Evolutionary conservation across 2,113 vertebrate species (phyloP), one percentile per base, ranked within the genome.

Genomic region (Podarcis raffonei): DNA sequence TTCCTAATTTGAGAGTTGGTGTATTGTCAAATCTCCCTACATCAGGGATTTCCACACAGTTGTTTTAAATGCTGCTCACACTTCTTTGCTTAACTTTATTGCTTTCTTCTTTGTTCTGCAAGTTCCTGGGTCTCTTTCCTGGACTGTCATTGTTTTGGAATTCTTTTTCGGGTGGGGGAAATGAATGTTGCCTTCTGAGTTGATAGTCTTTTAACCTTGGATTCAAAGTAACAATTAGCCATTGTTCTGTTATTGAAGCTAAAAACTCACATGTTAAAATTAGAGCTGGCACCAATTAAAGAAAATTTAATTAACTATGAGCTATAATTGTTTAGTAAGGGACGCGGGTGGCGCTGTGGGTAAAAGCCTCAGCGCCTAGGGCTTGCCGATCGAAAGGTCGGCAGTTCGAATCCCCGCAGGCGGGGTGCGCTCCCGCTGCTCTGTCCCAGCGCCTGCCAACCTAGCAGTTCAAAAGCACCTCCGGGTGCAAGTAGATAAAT

Each of bases 81-180:
- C 83, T 89, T 83, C 62, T 32, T 81, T 94, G 35, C 91, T 94
- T 94, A 92, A 92, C 91, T 92, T 11, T 92, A 95, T 90, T 96
- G 94, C 92, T 95, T 78, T 93, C 89, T 92, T 95, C 39, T 16
- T 93, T 92, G 85, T 90, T 91, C 81, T 93, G 92, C 85, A 85
- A 90, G 85, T 82, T 93, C 0, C 90, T 95, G 89, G 90, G 92
- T 82, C 85, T 95, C 68, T 93, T 93, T 92, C 86, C 16, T 69
- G 87, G 87, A 35, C 92, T 89, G 37, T 87, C 85, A 89, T 85
- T 90, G 57, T 94, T 93, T 94, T 37, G 76, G 85, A 95, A 93
- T 91, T 94, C 0, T 92, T 93, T 93, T 94, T 66, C 11, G 48
- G 48, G 48, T 48, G 59, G 66, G 94, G 94, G 92, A 92, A 94